Evolutionary conservation across 2,113 vertebrate genomes (phyloP).

Genomic region (Nothoprocta perdicaria): DNA sequence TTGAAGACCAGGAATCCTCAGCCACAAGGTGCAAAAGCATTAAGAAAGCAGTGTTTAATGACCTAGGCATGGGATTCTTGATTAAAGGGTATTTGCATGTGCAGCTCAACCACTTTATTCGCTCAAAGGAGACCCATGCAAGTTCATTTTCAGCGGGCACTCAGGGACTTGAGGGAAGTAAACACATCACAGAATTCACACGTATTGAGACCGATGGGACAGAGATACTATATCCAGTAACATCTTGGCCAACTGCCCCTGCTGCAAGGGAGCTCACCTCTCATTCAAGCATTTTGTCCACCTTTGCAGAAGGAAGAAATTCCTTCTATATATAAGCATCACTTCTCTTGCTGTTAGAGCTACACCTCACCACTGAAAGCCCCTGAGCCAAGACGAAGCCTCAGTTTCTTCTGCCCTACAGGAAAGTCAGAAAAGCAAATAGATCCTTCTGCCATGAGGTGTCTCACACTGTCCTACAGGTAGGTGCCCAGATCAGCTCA

Average conservation of each 20-base stretch:
- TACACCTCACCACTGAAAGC: not conserved
- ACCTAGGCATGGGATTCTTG: too few species aligned
- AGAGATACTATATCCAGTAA: not conserved
- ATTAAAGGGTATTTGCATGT: accelerated
- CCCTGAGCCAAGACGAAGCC: not conserved
- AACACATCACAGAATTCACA: not conserved
- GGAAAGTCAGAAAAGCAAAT: accelerated
- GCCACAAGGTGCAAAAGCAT: accelerated
- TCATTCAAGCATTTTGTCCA: too few species aligned
- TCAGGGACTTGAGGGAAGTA: not conserved
- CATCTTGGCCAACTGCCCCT: accelerated
- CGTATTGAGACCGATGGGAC: not conserved
- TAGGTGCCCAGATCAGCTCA: not conserved
- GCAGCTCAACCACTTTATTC: accelerated
- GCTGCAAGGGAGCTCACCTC: not conserved
- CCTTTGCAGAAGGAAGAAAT: not conserved
- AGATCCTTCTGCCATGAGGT: not conserved
- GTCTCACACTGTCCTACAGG: too few species aligned
- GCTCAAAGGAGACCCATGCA: not conserved
- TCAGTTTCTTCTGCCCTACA: not conserved
- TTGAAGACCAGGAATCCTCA: not conserved
- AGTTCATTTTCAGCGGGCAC: not conserved
- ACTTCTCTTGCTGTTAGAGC: too few species aligned
- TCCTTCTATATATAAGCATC: accelerated
- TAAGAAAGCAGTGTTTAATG: not conserved